Percentiles rank a stretch among this genome's conserved stretches.
phyloP scores from a whole-genome alignment of 2,888 invertebrate species.

The Polia nebulosa region DNA sequence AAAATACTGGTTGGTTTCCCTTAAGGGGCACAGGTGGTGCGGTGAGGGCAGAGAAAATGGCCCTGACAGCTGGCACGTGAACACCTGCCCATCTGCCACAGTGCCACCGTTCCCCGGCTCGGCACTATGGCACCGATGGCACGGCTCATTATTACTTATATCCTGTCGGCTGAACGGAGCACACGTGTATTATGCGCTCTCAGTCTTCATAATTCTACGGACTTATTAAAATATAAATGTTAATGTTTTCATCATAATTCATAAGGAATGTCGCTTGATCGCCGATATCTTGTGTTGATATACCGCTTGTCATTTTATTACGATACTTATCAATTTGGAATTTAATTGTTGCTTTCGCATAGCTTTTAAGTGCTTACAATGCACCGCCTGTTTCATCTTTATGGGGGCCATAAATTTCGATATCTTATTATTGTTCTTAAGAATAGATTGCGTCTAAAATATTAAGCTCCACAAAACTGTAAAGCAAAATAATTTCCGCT shows the following conservation, averaged over 20 bases:
- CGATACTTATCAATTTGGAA: background rate
- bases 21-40: constrained; percentile 65
- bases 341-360: background rate
- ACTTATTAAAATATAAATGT: constrained; percentile 7
- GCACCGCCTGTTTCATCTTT: background rate
- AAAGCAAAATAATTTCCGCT: constrained; percentile 22
- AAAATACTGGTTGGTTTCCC: constrained; percentile 44
- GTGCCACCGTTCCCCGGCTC: constrained; percentile 50
- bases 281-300: constrained; percentile 2
- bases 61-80: constrained; percentile 79
- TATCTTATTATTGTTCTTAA: background rate
- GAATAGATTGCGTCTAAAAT: background rate
- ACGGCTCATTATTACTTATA: constrained; percentile 58
- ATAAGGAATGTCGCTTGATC: background rate
- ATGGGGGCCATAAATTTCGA: background rate
- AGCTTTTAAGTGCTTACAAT: background rate
- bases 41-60: constrained; percentile 67
- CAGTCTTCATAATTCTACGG: constrained; percentile 11
- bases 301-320: background rate
- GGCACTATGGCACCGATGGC: too few relatives aligned
- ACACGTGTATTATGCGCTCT: constrained; percentile 14
- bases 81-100: constrained; percentile 81
- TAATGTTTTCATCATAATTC: constrained; percentile 8
- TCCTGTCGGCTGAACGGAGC: constrained; percentile 46
- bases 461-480: background rate